These are phyloP conservation scores for Sander lucioperca DNA, from an alignment of 2,113 vertebrate species.

Conservation along the genomic window DNA sequence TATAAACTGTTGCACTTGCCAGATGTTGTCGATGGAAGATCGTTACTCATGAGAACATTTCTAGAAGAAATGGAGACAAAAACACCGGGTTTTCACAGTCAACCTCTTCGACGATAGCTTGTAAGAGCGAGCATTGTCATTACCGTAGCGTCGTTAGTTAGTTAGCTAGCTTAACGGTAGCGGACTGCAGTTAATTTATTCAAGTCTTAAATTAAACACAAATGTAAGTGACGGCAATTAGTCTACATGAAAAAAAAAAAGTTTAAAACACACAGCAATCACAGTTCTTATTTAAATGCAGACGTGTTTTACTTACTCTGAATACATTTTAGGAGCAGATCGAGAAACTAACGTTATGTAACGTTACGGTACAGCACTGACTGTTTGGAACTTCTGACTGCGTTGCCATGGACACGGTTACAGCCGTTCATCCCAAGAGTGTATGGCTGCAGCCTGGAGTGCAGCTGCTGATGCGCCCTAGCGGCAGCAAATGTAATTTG, in stretches of 20 bases:
- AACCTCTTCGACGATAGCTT: background rate
- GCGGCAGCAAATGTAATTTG: too few relatives aligned
- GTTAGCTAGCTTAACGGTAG: background rate
- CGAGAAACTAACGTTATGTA: background rate
- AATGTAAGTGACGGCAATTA: too few relatives aligned
- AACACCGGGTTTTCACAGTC: conserved; percentile 24
- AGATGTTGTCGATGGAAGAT: conserved; percentile 42
- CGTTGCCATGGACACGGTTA: conserved; percentile 55
- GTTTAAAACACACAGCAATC: background rate
- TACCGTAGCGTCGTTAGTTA: background rate
- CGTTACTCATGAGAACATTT: conserved; percentile 35
- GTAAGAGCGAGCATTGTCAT: background rate
- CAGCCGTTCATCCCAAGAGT: too few relatives aligned
- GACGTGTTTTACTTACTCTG: conserved; percentile 57
- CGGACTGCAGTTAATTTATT: background rate
- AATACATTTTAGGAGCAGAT: conserved; percentile 42
- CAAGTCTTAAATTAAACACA: background rate
- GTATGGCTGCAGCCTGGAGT: too few relatives aligned
- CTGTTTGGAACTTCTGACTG: conserved; percentile 55
- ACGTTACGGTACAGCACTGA: background rate
- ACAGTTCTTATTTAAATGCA: background rate
- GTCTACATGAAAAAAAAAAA: background rate
- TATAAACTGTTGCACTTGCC: conserved; percentile 68
- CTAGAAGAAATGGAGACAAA: conserved; percentile 64
- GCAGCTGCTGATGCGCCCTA: background rate